phyloP scores from a whole-genome alignment of 2,797 vertebrate genomes.

The Halcyon smyrnensis region DNA sequence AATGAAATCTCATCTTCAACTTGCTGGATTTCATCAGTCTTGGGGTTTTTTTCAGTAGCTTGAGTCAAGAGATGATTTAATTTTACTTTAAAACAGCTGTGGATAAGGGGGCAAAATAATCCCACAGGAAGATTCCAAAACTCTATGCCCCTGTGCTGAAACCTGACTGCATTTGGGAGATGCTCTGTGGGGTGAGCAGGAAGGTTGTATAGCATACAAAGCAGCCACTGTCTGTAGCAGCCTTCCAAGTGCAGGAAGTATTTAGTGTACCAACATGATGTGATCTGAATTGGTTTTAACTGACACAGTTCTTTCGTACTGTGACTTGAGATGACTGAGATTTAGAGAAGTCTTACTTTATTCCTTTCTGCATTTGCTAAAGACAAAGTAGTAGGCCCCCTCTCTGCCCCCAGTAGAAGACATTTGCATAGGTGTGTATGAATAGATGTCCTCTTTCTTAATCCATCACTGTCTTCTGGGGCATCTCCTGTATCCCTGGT shows the following conservation, averaged over 20 bases:
- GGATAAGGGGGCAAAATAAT: neutral
- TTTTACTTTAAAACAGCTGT: neutral
- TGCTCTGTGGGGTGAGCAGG: neutral
- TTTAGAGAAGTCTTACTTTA: neutral
- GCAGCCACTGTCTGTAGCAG: neutral
- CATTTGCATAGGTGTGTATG: no score
- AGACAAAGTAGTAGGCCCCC: neutral
- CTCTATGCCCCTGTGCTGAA: neutral
- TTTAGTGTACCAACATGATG: neutral
- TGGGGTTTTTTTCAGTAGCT: neutral
- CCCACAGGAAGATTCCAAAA: neutral
- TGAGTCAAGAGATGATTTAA: neutral
- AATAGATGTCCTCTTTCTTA: neutral
- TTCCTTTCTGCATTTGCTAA: neutral
- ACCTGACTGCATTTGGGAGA: neutral
- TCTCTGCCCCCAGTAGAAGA: neutral
- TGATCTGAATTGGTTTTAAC: neutral
- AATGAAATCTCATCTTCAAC: neutral
- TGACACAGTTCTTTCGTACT: neutral
- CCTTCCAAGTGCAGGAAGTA: neutral
- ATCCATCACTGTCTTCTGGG: neutral
- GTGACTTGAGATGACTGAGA: neutral
- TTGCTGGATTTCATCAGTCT: neutral
- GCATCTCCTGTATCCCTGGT: fast-evolving
- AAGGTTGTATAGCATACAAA: neutral